These are phyloP conservation scores for Podarcis muralis DNA, from an alignment of 2,113 vertebrate species.

Conservation along the genomic window DNA sequence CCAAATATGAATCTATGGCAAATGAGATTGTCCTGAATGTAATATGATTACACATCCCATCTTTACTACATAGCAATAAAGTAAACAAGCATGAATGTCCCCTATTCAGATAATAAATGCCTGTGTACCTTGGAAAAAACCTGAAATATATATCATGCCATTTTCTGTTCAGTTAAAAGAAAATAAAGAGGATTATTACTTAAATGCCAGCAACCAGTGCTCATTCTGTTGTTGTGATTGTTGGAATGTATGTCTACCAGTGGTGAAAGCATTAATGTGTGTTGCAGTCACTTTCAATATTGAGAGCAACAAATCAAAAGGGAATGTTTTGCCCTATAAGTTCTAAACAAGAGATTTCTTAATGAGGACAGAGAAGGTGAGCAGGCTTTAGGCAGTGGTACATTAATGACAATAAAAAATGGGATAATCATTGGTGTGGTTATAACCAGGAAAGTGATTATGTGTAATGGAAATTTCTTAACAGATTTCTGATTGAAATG, in stretches of 20 bases:
- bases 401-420: neutral
- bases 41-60: neutral
- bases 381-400: neutral
- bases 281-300: neutral
- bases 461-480: neutral
- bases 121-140: neutral
- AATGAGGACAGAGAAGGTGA: neutral
- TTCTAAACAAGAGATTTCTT: slow-evolving; percentile 16
- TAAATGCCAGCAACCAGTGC: neutral
- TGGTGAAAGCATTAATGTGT: neutral
- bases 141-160: neutral
- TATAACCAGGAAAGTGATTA: neutral
- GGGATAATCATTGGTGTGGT: neutral
- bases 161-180: neutral
- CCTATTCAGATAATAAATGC: neutral
- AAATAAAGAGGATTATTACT: neutral
- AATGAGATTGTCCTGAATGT: neutral
- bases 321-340: neutral
- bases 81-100: neutral
- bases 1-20: neutral
- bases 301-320: neutral
- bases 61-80: neutral
- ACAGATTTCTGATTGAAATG: neutral
- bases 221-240: neutral
- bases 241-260: neutral